Base-by-base conservation (phyloP, 1,140 invertebrate species). In the Lerema accius region DNA sequence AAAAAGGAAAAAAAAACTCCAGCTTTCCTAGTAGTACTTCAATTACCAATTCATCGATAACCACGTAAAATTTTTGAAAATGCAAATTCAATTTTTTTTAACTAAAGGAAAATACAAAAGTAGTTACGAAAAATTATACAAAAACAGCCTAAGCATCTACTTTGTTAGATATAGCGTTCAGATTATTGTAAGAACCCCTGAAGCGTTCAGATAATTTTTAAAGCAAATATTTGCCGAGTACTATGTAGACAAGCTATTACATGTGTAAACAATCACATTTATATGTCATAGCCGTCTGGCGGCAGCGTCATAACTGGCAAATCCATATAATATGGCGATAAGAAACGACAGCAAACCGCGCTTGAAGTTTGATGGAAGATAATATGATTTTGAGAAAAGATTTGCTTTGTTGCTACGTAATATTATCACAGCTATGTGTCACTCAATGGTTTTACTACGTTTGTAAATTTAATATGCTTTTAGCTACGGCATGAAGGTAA, bases 311-410 rank as follows among this genome's bases (percentile, higher is more conserved):
- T 32, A 5, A 10, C 10, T 16, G 5, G 14, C 11, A 45, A 45
- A 45, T 45, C 42, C 42, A 45, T 45, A 19, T 45, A 45, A 15
- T 17, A 17, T 9, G 10, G 3, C 9, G 16, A 45, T 45, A 19
- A 19, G 16, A 9, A 32, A 7, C 28, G 7, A 45, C 42, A 45
- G 42, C 17, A 17, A 17, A 17, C 42, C 42, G 17, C 49, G 16
- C 49, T 37, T 51, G 15, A 51, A 17, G 32, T 37, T 51, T 51
- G 49, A 51, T 51, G 26, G 14, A 51, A 51, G 49, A 51, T 51
- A 19, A 39, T 37, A 26, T 5, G 32, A 51, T 39, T 39, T 37
- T 28, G 16, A 35, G 16, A 4, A 37, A 39, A 11, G 32, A 51
- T 51, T 50, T 35, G 6, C 9, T 32, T 32, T 32, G 28, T 32